Conservation (phyloP, 1,140 invertebrate genomes). For the Tetramorium alpestre region DNA sequence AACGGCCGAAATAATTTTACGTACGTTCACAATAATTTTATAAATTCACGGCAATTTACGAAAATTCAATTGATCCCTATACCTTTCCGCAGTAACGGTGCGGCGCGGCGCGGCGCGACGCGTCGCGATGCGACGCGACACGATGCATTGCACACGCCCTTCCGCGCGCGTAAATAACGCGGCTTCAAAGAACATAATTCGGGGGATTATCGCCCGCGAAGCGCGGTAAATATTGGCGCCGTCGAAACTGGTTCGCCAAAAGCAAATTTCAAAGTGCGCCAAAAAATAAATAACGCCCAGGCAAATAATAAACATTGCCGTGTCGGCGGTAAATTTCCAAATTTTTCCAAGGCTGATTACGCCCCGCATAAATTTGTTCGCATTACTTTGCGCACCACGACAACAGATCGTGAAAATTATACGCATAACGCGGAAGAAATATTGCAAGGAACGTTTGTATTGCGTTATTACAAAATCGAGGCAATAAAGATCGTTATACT, state of each 20-base stretch:
- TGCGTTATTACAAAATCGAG: background rate
- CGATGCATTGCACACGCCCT: conserved; percentile 58
- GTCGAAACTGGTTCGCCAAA: conserved; percentile 72
- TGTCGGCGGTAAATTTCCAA: conserved; percentile 68
- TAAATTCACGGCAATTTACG: conserved; percentile 70
- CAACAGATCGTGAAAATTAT: background rate
- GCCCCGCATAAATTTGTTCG: conserved; percentile 64
- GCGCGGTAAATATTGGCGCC: conserved; percentile 71
- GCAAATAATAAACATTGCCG: conserved; percentile 73
- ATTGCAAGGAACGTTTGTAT: background rate
- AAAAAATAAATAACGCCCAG: conserved; percentile 72
- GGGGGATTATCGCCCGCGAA: conserved; percentile 73
- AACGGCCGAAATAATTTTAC: conserved; percentile 56
- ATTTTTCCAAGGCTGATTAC: conserved; percentile 70
- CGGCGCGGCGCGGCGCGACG: background rate
- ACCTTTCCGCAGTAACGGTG: conserved; percentile 17
- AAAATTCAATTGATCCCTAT: conserved; percentile 67
- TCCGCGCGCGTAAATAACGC: conserved; percentile 65
- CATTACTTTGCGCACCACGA: background rate
- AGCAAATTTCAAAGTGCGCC: conserved; percentile 74
- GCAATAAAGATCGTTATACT: background rate
- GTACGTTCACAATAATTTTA: conserved; percentile 68
- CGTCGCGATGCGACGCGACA: conserved; percentile 31
- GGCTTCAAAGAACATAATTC: conserved; percentile 76
- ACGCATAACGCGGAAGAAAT: background rate